Evolutionary conservation across 2,888 invertebrate species (phyloP).

Genomic region (Catocala nupta): DNA sequence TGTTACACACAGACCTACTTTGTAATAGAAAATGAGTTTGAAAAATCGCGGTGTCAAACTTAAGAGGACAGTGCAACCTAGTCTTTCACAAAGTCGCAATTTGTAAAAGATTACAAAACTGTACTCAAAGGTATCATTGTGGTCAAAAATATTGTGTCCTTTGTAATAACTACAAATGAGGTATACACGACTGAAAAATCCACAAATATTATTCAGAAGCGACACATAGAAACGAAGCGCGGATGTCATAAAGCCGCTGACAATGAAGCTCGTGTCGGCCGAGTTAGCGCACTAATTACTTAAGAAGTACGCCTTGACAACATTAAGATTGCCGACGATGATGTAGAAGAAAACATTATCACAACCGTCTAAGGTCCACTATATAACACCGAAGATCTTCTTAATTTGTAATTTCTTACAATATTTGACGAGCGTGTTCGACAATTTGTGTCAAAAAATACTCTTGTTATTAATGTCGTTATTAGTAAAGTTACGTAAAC

Average conservation of each 20-base stretch:
- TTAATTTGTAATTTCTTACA: constrained; percentile 37
- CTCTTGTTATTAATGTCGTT: constrained; percentile 56
- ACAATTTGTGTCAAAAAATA: constrained; percentile 61
- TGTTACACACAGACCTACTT: constrained; percentile 18
- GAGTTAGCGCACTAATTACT: constrained; percentile 74
- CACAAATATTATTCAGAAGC: constrained; percentile 65
- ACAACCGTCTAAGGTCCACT: constrained; percentile 44
- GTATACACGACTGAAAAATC: constrained; percentile 67
- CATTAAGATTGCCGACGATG: constrained; percentile 37
- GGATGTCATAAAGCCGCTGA: constrained; percentile 63
- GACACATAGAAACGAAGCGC: constrained; percentile 48
- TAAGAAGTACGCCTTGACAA: constrained; percentile 59
- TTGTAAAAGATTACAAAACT: constrained; percentile 55
- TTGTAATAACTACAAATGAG: constrained; percentile 58
- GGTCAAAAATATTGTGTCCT: constrained; percentile 60
- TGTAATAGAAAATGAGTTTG: constrained; percentile 25
- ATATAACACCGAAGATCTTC: constrained; percentile 28
- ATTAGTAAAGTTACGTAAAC: constrained; percentile 68
- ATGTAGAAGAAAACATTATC: constrained; percentile 39
- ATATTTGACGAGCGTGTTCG: constrained; percentile 53
- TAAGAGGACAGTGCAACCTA: constrained; percentile 33
- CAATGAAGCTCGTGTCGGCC: constrained; percentile 68
- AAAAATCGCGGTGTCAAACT: constrained; percentile 39
- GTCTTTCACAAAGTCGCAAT: constrained; percentile 35
- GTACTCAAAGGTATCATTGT: constrained; percentile 46